Evolutionary conservation across 2,113 vertebrate species (phyloP).

Genomic region (Entelurus aequoreus): DNA sequence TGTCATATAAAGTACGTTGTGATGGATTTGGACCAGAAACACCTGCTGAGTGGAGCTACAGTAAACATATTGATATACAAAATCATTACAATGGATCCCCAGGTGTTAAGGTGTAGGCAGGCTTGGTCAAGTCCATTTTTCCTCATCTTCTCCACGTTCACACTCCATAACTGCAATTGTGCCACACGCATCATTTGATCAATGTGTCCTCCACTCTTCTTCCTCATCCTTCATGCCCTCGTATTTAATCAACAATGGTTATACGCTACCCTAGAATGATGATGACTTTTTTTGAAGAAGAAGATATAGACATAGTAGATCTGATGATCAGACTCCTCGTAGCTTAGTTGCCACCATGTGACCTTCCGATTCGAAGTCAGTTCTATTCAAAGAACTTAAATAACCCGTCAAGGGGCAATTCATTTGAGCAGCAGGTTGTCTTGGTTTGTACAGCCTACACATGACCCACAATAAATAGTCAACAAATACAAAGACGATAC

Average conservation of each 20-base stretch:
- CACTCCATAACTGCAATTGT: conserved; percentile 36
- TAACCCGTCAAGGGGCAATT: no score
- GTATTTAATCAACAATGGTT: conserved; percentile 22
- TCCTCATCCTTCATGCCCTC: conserved; percentile 15
- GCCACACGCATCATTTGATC: conserved; percentile 25
- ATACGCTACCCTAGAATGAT: neutral
- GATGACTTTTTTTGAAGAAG: neutral
- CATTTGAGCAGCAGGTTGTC: no score
- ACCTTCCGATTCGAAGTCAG: no score
- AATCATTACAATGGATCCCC: conserved; percentile 37
- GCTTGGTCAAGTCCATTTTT: conserved; percentile 50
- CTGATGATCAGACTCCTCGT: no score
- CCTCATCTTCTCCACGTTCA: conserved; percentile 38
- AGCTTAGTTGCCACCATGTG: no score
- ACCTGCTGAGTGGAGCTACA: conserved; percentile 36
- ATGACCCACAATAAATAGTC: no score
- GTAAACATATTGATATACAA: conserved; percentile 59
- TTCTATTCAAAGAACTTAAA: no score
- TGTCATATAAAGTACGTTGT: conserved; percentile 4
- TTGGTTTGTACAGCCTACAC: no score
- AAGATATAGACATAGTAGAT: no score
- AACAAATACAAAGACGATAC: no score
- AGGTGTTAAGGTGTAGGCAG: conserved; percentile 16
- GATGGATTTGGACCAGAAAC: conserved; percentile 7
- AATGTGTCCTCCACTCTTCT: conserved; percentile 28